Percentiles rank a stretch among this genome's conserved stretches.
Conservation (phyloP, 2,113 vertebrate genomes). For the Cyrtonyx montezumae region DNA sequence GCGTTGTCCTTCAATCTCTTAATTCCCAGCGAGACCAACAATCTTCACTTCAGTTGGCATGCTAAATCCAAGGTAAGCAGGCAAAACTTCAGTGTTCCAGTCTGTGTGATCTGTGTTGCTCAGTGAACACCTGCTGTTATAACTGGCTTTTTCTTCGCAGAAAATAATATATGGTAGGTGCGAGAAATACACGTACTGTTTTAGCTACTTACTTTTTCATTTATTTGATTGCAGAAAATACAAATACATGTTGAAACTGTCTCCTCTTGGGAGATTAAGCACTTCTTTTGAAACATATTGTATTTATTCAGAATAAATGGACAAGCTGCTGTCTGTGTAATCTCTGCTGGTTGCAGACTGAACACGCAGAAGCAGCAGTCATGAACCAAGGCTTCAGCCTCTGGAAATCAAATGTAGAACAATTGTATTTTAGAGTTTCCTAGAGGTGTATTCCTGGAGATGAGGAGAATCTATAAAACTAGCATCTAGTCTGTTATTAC, state of each 20-base stretch:
- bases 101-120: neutral
- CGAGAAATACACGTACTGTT: neutral
- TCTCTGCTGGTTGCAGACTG: neutral
- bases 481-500: neutral
- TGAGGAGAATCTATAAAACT: neutral
- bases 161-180: neutral
- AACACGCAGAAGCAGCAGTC: neutral
- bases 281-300: neutral
- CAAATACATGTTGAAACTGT: neutral
- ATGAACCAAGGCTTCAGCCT: neutral
- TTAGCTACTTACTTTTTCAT: neutral
- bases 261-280: neutral
- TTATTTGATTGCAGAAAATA: neutral
- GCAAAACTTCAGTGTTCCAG: neutral
- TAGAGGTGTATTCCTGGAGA: neutral
- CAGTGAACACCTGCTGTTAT: neutral
- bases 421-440: neutral
- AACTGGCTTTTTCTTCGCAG: neutral
- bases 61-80: slow-evolving; percentile 88
- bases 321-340: neutral
- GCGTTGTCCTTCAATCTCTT: slow-evolving; percentile 95
- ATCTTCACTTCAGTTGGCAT: slow-evolving; percentile 95
- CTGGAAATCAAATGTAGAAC: neutral
- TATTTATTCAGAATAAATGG: neutral
- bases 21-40: slow-evolving; percentile 93